Evolutionary conservation across 2,797 vertebrate species (phyloP).

Genomic region (Triplophysa bombifrons): DNA sequence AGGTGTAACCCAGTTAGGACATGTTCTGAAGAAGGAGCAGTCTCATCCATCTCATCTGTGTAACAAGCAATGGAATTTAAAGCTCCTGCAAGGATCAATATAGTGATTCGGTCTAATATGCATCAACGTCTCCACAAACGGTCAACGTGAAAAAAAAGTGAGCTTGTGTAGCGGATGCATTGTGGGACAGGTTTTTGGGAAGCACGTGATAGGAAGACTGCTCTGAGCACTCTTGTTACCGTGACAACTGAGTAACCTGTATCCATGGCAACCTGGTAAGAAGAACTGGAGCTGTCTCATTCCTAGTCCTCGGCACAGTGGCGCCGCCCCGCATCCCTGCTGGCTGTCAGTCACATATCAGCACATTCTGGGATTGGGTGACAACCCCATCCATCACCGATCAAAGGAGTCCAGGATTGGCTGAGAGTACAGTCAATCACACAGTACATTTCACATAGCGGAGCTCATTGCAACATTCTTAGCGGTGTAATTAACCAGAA

Average conservation of each 20-base stretch:
- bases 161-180: conserved; percentile 36
- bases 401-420: conserved; percentile 17
- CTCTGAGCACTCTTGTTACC: conserved; percentile 44
- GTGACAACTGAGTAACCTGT: conserved; percentile 44
- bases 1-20: conserved; percentile 35
- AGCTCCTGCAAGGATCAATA: conserved; percentile 10
- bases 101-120: conserved; percentile 26
- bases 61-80: conserved; percentile 19
- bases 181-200: conserved; percentile 46
- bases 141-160: conserved; percentile 21
- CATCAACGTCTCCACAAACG: conserved; percentile 29
- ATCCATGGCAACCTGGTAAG: conserved; percentile 26
- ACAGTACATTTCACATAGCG: not conserved
- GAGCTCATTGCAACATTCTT: conserved; percentile 32
- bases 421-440: conserved; percentile 6
- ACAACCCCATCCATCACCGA: not conserved
- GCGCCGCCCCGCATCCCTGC: conserved; percentile 7
- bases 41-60: not conserved
- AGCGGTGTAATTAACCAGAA: conserved; percentile 18
- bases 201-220: conserved; percentile 58
- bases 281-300: conserved; percentile 19
- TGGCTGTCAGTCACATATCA: not conserved
- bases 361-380: conserved; percentile 29
- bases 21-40: conserved; percentile 29
- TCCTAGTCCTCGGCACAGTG: conserved; percentile 11